Conservation (phyloP, 2,113 vertebrate genomes). For the Aspidoscelis tigris region DNA sequence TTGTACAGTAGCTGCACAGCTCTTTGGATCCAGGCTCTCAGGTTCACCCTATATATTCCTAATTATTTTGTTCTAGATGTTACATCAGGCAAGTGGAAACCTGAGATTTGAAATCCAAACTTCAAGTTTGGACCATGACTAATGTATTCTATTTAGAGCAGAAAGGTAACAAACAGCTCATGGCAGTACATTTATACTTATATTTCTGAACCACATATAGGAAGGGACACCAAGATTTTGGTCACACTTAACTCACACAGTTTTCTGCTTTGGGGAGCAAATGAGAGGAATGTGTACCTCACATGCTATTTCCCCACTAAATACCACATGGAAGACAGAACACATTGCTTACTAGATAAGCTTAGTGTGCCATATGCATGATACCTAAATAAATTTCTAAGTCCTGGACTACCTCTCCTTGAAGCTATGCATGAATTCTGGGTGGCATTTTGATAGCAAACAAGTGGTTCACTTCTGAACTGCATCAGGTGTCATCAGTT, state of each 20-base stretch:
- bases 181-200: neutral
- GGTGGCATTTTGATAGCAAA: too few relatives aligned
- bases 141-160: neutral
- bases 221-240: neutral
- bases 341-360: too few relatives aligned
- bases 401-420: too few relatives aligned
- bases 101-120: neutral
- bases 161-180: neutral
- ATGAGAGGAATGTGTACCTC: neutral
- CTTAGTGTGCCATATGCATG: too few relatives aligned
- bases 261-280: neutral
- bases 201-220: neutral
- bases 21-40: neutral
- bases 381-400: too few relatives aligned
- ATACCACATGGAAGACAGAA: too few relatives aligned
- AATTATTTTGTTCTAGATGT: slow-evolving; percentile 8
- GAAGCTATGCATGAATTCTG: too few relatives aligned
- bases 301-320: neutral
- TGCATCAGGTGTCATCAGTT: too few relatives aligned
- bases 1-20: neutral
- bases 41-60: neutral
- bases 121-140: slow-evolving; percentile 1
- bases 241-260: neutral
- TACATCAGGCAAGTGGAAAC: neutral
- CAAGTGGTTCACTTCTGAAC: too few relatives aligned